phyloP scores from a whole-genome alignment of 2,113 vertebrate species.

The Callospermophilus lateralis region DNA sequence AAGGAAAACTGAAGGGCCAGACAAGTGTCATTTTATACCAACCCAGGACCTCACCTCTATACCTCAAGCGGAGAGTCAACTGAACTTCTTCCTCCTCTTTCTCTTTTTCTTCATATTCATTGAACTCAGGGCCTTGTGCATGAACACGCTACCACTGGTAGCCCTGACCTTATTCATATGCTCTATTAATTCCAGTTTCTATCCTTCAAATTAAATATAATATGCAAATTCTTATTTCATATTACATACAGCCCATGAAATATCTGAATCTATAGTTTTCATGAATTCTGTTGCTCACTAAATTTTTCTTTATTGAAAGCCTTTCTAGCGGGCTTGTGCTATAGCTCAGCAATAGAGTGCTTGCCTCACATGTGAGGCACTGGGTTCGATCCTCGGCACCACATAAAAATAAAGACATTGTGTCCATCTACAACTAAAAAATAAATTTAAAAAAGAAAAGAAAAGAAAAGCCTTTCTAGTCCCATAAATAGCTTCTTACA shows the following conservation, averaged over 20 bases:
- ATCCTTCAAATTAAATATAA: constrained; percentile 2
- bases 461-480: background rate
- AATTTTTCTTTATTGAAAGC: background rate
- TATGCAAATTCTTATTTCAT: constrained; percentile 20
- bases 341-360: too few relatives aligned
- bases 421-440: too few relatives aligned
- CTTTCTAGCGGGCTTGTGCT: too few relatives aligned
- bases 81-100: background rate
- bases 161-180: background rate
- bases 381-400: too few relatives aligned
- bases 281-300: background rate
- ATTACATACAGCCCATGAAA: background rate
- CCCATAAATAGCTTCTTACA: background rate
- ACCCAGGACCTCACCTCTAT: background rate
- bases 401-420: too few relatives aligned
- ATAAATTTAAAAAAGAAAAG: too few relatives aligned
- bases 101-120: too few relatives aligned
- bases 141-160: too few relatives aligned
- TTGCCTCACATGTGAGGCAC: too few relatives aligned
- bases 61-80: background rate
- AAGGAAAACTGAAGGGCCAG: too few relatives aligned
- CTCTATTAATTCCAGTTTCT: background rate
- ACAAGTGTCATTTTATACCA: background rate
- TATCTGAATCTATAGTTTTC: constrained; percentile 29
- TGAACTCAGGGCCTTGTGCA: too few relatives aligned